These are phyloP conservation scores for Epizoanthus stellaris DNA, from an alignment of 92 coral and sea anemone species.

Conservation along the genomic window DNA sequence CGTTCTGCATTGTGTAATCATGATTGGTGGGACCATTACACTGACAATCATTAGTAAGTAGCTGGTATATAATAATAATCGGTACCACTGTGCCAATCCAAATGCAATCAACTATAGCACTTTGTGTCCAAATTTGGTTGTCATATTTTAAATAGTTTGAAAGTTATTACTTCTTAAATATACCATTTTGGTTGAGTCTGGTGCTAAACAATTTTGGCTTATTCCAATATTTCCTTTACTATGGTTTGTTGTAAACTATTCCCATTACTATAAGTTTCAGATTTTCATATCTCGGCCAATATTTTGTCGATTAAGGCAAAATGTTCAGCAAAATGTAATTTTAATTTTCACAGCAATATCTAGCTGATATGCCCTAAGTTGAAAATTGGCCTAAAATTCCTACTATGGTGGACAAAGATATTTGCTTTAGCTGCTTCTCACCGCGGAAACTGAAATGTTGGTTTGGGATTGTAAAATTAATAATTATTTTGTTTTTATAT, in stretches of 20 bases:
- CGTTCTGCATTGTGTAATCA: too few relatives aligned
- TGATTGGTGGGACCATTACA: too few relatives aligned
- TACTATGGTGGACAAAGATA: not conserved
- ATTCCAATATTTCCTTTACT: not conserved
- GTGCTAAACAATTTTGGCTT: slow-evolving; percentile 4
- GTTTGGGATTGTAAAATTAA: too few relatives aligned
- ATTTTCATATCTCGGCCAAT: not conserved
- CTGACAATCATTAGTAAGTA: too few relatives aligned
- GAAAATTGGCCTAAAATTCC: too few relatives aligned
- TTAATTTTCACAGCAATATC: not conserved
- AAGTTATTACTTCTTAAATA: not conserved
- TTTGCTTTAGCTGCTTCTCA: too few relatives aligned
- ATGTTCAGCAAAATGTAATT: not conserved
- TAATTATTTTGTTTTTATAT: too few relatives aligned
- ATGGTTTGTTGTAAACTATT: not conserved
- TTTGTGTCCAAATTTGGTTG: not conserved
- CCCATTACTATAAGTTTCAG: not conserved
- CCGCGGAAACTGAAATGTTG: too few relatives aligned
- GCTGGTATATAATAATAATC: too few relatives aligned
- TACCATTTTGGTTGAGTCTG: not conserved
- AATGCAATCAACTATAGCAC: not conserved
- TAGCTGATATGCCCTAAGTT: too few relatives aligned
- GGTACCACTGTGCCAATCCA: not conserved
- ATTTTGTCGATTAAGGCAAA: slow-evolving; percentile 2
- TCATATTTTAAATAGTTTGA: not conserved